Base-by-base conservation (phyloP, 2,888 invertebrate species). In the Vandiemenella viatica region DNA sequence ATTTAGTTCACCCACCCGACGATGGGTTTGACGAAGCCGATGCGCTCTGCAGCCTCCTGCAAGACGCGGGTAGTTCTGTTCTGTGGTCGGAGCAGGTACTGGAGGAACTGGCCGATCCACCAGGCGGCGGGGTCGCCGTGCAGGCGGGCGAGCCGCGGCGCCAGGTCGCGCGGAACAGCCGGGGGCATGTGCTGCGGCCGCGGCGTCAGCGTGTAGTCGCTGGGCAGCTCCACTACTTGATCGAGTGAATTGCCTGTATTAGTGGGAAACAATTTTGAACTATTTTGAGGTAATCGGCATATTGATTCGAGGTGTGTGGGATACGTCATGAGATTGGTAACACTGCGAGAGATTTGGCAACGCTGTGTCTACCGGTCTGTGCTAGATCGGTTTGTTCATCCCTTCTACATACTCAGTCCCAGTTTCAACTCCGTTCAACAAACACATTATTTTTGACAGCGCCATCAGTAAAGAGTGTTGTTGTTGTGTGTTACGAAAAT, bases 31-130 rank as follows among this genome's bases (percentile, higher is more conserved):
- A 81, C 76, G 65, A 88, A 91, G 56, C 83, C 80, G 61, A 93
- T 73, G 62, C 80, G 83, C 2, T 78, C 74, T 58, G 80, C 79
- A 2, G 87, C 82, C 15, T 80, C 76, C 48, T 84, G 79, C 47
- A 97, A 73, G 45, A 87, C 77, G 46, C 75, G 72, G 54, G 77
- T 73, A 51, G 89, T 80, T 26, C 76, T 72, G 0, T 79, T 72
- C 58, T 88, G 85, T 21, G 89, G 89, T 56, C 88, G 75, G 58
- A 96, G 74, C 50, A 97, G 69, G 67, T 88, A 98, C 63, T 87
- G 86, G 22, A 97, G 72, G 65, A 98, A 87, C 70, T 98, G 97
- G 0, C 95, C 95, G 44, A 96, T 80, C 91, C 96, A 98, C 95
- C 96, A 98, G 4, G 90, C 91, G 19, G 91, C 74, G 0, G 98